Base-by-base conservation (phyloP, 2,888 invertebrate species). In the Andrena camellia region DNA sequence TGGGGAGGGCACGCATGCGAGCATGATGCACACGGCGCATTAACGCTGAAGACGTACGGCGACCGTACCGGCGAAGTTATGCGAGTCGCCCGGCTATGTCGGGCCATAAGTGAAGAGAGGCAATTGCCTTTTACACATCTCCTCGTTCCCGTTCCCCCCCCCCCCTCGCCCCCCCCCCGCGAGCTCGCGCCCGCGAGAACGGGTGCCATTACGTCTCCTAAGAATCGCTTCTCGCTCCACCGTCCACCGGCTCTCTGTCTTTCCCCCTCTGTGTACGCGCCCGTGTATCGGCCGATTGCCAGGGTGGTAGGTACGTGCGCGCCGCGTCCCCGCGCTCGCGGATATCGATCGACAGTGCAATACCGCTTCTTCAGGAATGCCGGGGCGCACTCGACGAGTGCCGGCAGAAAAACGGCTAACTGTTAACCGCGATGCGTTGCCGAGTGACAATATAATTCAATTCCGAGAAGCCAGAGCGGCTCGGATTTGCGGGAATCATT, bases 111-210 rank as follows among this genome's bases (percentile, higher is more conserved):
- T 83, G 92, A 86, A 88, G 89, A 91, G 86, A 91, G 89, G 86
- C 92, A 92, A 92, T 92, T 92, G 93, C 93, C 93, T 93, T 92
- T 92, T 93, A 92, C 92, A 93, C 92, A 92, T 92, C 69, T 70
- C 92, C 92, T 93, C 92, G 92, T 90, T 92, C 93, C 90, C 92
- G 90, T 92, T 92, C 90, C 71, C 89, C 42, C 87, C 83, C 82
- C 86, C 78, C 87, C 83, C 82, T 86, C 78, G 31, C 64, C 90
- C 71, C 89, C 42, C 87, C 83, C 82, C 86, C 78, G 31, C 64
- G 89, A 88, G 88, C 86, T 89, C 10, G 68, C 59, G 26, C 66
- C 54, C 50, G 63, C 31, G 8, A 59, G 63, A 84, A 83, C 82
- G 81, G 86, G 88, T 90, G 89, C 91, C 89, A 92, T 92, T 92